A percentile compares a stretch with the other conserved stretches of the same genome.
These are phyloP conservation scores for Pachyseris speciosa DNA, from an alignment of 64 coral and sea anemone species.

Conservation along the genomic window DNA sequence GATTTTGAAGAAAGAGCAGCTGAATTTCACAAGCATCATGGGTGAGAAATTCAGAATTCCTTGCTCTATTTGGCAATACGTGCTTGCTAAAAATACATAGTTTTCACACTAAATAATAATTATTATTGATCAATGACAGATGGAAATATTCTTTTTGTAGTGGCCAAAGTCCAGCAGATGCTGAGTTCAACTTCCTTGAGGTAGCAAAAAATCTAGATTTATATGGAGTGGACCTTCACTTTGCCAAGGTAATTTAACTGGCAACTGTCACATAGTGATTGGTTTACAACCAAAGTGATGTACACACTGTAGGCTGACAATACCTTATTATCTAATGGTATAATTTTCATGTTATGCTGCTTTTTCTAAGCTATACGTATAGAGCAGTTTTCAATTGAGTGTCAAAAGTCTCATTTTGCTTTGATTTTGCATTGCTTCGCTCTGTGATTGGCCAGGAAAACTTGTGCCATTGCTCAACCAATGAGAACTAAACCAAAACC, in stretches of 20 bases:
- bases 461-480: too few relatives aligned
- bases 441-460: too few relatives aligned
- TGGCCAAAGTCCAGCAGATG: slow-evolving; percentile 90
- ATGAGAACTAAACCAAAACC: too few relatives aligned
- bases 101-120: too few relatives aligned
- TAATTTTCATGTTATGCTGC: too few relatives aligned
- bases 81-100: neutral
- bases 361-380: too few relatives aligned
- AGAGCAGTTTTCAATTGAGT: too few relatives aligned
- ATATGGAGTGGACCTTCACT: slow-evolving; percentile 92
- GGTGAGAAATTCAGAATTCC: slow-evolving; percentile 21
- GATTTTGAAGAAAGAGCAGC: slow-evolving; percentile 96
- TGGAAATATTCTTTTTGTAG: slow-evolving; percentile 18
- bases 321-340: too few relatives aligned
- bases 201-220: slow-evolving; percentile 92
- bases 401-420: too few relatives aligned
- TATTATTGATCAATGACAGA: too few relatives aligned
- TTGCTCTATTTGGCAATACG: neutral
- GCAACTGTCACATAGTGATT: neutral
- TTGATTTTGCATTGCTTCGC: too few relatives aligned
- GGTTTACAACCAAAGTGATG: neutral
- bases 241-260: slow-evolving; percentile 73
- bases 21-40: slow-evolving; percentile 94
- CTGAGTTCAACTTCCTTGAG: slow-evolving; percentile 94
- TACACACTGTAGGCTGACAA: too few relatives aligned